A percentile compares a stretch with the other conserved stretches of the same genome.
Evolutionary conservation across 2,888 invertebrate genomes (phyloP).

Genomic region (Aethes cnicana): DNA sequence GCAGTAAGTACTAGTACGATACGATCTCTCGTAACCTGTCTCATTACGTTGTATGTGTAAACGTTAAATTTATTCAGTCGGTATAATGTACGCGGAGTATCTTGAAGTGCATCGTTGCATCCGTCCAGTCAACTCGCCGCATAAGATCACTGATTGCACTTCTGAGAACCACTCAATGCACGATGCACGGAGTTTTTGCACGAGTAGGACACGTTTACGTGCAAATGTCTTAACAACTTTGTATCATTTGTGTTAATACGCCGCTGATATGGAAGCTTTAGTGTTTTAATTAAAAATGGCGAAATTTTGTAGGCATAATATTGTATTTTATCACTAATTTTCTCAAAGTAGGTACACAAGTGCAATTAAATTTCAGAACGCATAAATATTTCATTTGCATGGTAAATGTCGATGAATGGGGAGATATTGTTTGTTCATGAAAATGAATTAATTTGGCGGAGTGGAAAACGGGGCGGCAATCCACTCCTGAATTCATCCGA

Average conservation of each 20-base stretch:
- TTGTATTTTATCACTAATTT: slow-evolving; percentile 18
- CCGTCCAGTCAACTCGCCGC: slow-evolving; percentile 54
- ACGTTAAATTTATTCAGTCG: slow-evolving; percentile 35
- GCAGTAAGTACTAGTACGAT: slow-evolving; percentile 7
- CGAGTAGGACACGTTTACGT: slow-evolving; percentile 5
- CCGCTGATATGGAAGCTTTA: not conserved
- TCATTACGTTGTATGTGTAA: slow-evolving; percentile 38
- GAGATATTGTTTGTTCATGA: slow-evolving; percentile 59
- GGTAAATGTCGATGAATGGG: no score
- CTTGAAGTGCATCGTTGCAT: slow-evolving; percentile 68
- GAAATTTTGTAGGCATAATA: not conserved
- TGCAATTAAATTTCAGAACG: slow-evolving; percentile 16
- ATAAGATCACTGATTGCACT: slow-evolving; percentile 69
- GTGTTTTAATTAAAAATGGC: slow-evolving; percentile 5
- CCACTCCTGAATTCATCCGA: slow-evolving; percentile 69
- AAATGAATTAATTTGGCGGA: slow-evolving; percentile 72
- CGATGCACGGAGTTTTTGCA: slow-evolving; percentile 58
- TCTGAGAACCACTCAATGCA: slow-evolving; percentile 62
- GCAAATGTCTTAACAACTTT: slow-evolving; percentile 1
- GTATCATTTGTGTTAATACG: not conserved
- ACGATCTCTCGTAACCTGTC: slow-evolving; percentile 32
- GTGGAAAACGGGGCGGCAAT: slow-evolving; percentile 59
- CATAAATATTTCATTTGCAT: slow-evolving; percentile 16
- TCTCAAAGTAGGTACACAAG: no score
- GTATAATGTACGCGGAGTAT: slow-evolving; percentile 45